Evolutionary conservation across 1,140 invertebrate species (phyloP), one percentile per base, ranked within the genome.

Genomic region (Psix sp.): DNA sequence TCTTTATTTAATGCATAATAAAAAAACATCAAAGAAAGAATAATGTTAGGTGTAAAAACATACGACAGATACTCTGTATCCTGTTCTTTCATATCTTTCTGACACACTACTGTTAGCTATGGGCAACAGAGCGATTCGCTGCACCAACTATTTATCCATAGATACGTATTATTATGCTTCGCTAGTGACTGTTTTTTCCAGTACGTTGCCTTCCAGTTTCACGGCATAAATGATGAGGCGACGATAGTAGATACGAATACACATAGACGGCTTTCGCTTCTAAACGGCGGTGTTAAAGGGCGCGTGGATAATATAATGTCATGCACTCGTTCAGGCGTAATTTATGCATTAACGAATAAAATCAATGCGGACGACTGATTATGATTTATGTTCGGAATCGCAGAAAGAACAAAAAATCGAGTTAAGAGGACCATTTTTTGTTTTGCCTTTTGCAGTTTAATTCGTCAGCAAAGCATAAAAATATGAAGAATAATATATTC

Each of bases 171-270:
- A 71, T 71, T 67, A 74, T 77, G 70, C 66, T 62, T 20, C 21
- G 24, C 11, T 36, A 51, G 45, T 66, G 66, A 66, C 66, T 67
- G 38, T 68, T 77, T 77, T 73, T 74, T 77, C 70, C 70, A 56
- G 21, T 62, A 68, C 59, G 70, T 70, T 70, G 43, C 48, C 33
- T 42, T 38, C 26, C 43, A 65, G 65, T 66, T 60, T 70, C 38
- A 48, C 33, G 39, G 49, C 52, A 70, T 77, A 77, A 77, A 77
- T 77, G 66, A 74, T 77, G 75, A 66, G 49, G 46, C 39, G 45
- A 56, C 56, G 56, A 71, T 66, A 67, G 65, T 43, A 66, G 56
- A 56, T 57, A 71, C 43, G 56, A 60, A 29, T 45, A 57, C 54
- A 43, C 52, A 60, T 46, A 59, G 13, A 31, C 33, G 29, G 21